phyloP scores from a whole-genome alignment of 2,797 vertebrate species.

The Platalea minor region DNA sequence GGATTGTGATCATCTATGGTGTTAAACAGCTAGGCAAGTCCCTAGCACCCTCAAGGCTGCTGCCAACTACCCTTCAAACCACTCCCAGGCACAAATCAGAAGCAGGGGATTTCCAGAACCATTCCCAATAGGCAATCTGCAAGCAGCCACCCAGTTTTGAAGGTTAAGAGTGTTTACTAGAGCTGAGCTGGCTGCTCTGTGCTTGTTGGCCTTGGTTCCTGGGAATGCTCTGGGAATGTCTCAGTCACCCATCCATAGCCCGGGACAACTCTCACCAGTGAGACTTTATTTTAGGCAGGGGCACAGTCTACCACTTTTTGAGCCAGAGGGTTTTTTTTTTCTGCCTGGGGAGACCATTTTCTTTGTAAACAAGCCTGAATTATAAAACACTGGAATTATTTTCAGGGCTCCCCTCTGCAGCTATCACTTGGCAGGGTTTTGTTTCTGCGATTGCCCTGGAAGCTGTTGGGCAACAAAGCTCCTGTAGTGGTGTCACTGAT shows the following conservation, averaged over 20 bases:
- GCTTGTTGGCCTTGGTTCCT: background rate
- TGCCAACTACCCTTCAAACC: background rate
- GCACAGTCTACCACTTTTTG: background rate
- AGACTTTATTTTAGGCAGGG: conserved; percentile 3
- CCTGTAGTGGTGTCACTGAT: background rate
- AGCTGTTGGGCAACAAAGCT: background rate
- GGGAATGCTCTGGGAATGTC: background rate
- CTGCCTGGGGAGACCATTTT: background rate
- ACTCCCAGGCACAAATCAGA: background rate
- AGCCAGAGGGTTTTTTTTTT: background rate
- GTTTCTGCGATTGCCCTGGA: background rate
- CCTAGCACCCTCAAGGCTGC: background rate
- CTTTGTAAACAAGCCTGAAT: background rate
- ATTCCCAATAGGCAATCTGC: background rate
- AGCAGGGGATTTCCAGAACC: conserved; percentile 28
- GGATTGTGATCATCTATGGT: background rate
- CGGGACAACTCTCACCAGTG: background rate
- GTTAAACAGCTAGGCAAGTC: background rate
- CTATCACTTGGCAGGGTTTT: background rate
- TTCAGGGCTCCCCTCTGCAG: background rate
- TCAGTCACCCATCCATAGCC: background rate
- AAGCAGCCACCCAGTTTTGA: background rate
- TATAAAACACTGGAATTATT: background rate
- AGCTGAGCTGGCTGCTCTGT: conserved; percentile 5
- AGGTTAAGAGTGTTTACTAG: conserved; percentile 6